Percentiles rank a stretch among this genome's conserved stretches.
Evolutionary conservation across 2,888 invertebrate species (phyloP).

Genomic region (Osedax frankpressi): DNA sequence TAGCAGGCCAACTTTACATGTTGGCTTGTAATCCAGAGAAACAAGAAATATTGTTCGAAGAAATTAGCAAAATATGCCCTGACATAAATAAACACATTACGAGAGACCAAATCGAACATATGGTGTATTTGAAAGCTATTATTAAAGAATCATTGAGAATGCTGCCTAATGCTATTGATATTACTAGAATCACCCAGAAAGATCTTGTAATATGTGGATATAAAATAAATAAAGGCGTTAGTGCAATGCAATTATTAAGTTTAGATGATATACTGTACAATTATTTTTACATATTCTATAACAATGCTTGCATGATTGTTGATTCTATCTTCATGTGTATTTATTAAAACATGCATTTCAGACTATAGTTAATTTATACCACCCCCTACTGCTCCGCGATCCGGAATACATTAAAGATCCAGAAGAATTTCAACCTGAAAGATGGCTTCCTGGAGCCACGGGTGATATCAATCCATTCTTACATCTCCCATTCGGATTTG

Average conservation of each 20-base stretch:
- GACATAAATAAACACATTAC: background rate
- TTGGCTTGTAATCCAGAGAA: background rate
- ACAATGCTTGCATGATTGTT: no score
- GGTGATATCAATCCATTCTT: background rate
- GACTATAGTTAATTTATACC: background rate
- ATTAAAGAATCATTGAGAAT: background rate
- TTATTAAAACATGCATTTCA: no score
- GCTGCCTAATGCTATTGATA: background rate
- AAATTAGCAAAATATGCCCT: background rate
- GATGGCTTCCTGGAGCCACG: background rate
- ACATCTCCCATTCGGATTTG: background rate
- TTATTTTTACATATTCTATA: no score
- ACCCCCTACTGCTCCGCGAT: background rate
- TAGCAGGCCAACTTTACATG: background rate
- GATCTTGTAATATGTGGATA: background rate
- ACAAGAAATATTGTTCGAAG: background rate
- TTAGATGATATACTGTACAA: no score
- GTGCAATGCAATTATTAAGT: no score
- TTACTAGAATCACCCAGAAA: background rate
- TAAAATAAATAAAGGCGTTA: background rate
- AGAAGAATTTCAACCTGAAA: background rate
- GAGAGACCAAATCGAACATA: background rate
- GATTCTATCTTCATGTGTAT: no score
- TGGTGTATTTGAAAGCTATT: background rate
- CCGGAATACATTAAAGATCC: background rate